Percentiles rank a stretch among this genome's conserved stretches.
These are phyloP conservation scores for Phacellophora camtschatica DNA, from an alignment of 30 jellyfish, hydroid and myxozoan species.

Conservation along the genomic window DNA sequence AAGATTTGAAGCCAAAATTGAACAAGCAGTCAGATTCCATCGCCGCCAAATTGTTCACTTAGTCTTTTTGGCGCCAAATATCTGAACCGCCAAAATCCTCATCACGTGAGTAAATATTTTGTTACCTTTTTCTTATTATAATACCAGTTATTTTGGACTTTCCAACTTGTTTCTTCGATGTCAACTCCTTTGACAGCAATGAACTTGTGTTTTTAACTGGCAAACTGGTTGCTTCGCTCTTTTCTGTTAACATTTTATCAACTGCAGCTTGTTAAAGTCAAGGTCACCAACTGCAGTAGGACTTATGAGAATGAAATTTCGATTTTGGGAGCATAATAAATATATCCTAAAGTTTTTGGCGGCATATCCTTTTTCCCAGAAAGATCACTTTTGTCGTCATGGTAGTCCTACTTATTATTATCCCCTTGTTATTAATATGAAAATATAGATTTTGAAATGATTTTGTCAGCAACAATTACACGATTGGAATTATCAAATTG, in stretches of 20 bases:
- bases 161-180: neutral
- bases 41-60: no score
- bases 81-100: no score
- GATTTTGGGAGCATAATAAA: no score
- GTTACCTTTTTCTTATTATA: conserved; percentile 18
- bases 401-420: no score
- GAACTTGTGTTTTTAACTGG: neutral
- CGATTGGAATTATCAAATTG: no score
- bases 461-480: no score
- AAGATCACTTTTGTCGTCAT: neutral
- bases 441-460: no score
- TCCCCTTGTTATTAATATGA: no score
- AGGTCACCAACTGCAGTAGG: neutral
- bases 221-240: neutral
- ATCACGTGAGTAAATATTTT: neutral
- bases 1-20: no score
- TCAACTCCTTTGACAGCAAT: neutral
- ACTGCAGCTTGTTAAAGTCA: conserved; percentile 47
- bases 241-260: conserved; percentile 10
- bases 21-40: no score
- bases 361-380: neutral
- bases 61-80: no score
- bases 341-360: no score
- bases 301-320: neutral
- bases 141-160: conserved; percentile 47